Evolutionary conservation across 2,797 vertebrate genomes (phyloP).

Genomic region (Anguilla pacifica): DNA sequence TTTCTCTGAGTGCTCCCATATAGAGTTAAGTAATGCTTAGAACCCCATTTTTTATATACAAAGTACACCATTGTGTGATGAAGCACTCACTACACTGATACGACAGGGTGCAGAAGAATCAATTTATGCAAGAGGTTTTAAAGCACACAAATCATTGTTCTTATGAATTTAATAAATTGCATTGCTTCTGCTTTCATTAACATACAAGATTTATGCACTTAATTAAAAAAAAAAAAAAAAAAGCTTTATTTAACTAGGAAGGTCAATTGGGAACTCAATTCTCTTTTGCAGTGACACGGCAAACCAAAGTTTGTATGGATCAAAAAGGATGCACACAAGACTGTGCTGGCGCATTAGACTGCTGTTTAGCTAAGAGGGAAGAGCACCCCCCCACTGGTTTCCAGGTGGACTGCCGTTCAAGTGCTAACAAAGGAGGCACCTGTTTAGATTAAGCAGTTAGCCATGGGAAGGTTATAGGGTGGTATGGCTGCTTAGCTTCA

Average conservation of each 20-base stretch:
- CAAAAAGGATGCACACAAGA: no score
- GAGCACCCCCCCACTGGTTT: background rate
- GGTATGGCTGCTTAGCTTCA: background rate
- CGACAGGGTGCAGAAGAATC: constrained; percentile 22
- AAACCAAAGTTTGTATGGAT: background rate
- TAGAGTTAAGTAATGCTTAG: background rate
- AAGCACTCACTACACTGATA: constrained; percentile 36
- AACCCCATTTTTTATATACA: background rate
- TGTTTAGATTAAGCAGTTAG: background rate
- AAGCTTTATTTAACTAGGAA: background rate
- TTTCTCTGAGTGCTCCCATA: constrained; percentile 22
- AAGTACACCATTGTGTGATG: background rate
- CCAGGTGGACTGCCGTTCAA: background rate
- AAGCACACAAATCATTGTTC: constrained; percentile 31
- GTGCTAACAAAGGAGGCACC: background rate
- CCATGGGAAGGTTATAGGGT: background rate
- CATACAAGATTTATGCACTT: background rate
- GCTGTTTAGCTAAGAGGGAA: background rate
- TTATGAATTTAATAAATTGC: background rate
- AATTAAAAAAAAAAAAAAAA: background rate
- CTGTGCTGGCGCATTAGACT: no score
- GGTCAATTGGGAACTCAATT: background rate
- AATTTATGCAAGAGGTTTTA: constrained; percentile 43
- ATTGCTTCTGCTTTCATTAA: background rate
- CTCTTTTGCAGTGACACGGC: background rate